phyloP scores from a whole-genome alignment of 1,140 invertebrate genomes.

The Eciton burchellii region DNA sequence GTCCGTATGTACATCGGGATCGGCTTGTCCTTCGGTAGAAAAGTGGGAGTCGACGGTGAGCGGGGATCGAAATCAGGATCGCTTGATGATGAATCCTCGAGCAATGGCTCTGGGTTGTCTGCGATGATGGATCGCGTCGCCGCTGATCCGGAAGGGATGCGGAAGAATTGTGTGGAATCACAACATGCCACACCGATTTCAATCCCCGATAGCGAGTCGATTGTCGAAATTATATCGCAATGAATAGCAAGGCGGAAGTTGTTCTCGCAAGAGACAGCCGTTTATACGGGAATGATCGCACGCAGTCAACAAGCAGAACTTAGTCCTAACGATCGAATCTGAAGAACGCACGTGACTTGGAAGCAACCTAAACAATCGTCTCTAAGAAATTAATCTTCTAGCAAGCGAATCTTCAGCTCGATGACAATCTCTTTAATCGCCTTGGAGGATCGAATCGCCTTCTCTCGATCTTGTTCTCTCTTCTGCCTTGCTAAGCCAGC shows the following conservation, averaged over 20 bases:
- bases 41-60: not conserved
- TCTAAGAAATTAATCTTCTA: conserved; percentile 5
- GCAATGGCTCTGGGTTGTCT: not conserved
- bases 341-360: not conserved
- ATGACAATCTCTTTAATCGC: not conserved
- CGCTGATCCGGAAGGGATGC: too few species aligned
- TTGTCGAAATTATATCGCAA: conserved; percentile 7
- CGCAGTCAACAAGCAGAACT: conserved; percentile 9
- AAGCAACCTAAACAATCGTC: conserved; percentile 1
- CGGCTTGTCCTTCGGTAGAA: conserved; percentile 24
- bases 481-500: conserved; percentile 2
- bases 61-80: conserved; percentile 5
- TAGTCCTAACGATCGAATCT: conserved; percentile 27
- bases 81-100: not conserved
- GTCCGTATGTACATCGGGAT: conserved; percentile 8
- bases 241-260: not conserved
- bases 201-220: not conserved
- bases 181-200: not conserved
- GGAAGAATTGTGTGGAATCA: not conserved
- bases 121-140: not conserved
- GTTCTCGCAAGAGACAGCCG: not conserved
- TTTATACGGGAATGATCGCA: conserved; percentile 18
- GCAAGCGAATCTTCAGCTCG: not conserved
- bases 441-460: conserved; percentile 3
- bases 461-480: not conserved